These are phyloP conservation scores for Siphlonurus alternatus DNA, from an alignment of 2,888 invertebrate genomes.

Conservation along the genomic window DNA sequence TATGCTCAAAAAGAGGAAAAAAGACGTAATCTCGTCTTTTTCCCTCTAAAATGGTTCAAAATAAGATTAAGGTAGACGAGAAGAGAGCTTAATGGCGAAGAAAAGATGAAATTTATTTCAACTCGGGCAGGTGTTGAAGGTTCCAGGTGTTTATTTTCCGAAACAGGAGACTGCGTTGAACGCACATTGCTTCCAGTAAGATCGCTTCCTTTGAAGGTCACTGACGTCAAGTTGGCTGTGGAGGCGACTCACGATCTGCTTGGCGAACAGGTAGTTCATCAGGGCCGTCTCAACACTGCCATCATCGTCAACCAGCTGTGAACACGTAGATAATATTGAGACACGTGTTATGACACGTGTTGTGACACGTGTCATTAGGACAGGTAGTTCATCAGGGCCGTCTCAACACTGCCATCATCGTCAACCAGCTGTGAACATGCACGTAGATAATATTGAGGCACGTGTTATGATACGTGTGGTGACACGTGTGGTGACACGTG, in stretches of 20 bases:
- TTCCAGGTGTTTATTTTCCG: conserved; percentile 25
- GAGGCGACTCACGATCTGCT: conserved; percentile 30
- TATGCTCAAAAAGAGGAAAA: too few relatives aligned
- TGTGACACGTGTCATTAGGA: too few relatives aligned
- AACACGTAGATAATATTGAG: too few relatives aligned
- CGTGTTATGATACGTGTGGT: too few relatives aligned
- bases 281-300: conserved; percentile 29
- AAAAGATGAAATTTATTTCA: too few relatives aligned
- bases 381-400: conserved; percentile 32
- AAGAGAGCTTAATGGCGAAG: too few relatives aligned
- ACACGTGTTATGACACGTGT: too few relatives aligned
- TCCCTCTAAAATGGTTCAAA: too few relatives aligned
- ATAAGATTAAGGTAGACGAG: too few relatives aligned
- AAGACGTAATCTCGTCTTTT: too few relatives aligned
- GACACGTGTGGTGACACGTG: too few relatives aligned
- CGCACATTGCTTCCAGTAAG: conserved; percentile 38
- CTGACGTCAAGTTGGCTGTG: conserved; percentile 28
- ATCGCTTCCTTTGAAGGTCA: conserved; percentile 32
- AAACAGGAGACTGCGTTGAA: conserved; percentile 40
- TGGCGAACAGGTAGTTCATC: conserved; percentile 33
- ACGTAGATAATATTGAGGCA: too few relatives aligned
- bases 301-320: conserved; percentile 17
- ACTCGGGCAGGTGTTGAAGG: background rate
- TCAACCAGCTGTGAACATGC: conserved; percentile 13
- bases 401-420: conserved; percentile 25